phyloP scores from a whole-genome alignment of 2,113 vertebrate species.

The Salvelinus fontinalis region DNA sequence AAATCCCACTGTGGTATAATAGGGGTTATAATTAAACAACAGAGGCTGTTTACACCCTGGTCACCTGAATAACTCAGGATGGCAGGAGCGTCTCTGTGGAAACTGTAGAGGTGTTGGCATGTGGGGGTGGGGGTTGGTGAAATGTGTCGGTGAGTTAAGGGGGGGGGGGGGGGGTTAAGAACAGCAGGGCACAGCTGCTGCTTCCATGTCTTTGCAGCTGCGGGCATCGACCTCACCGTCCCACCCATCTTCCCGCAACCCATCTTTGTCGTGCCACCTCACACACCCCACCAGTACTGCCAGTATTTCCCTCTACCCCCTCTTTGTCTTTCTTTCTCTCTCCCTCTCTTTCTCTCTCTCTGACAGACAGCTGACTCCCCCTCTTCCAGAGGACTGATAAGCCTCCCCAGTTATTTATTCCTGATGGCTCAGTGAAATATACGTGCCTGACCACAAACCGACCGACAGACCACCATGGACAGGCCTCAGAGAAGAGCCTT shows the following conservation, averaged over 20 bases:
- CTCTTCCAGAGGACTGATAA: conserved; percentile 48
- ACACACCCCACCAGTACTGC: background rate
- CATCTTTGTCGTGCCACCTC: background rate
- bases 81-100: background rate
- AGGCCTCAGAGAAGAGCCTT: background rate
- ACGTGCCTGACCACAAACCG: background rate
- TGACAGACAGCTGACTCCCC: conserved; percentile 5
- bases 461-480: background rate
- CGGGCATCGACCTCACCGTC: background rate
- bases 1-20: background rate
- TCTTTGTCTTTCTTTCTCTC: background rate
- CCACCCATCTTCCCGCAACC: background rate
- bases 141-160: too few relatives aligned
- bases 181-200: conserved; percentile 11
- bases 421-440: conserved; percentile 9
- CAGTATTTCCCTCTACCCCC: background rate
- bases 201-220: conserved; percentile 4
- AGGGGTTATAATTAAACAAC: conserved; percentile 1
- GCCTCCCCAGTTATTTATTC: conserved; percentile 61
- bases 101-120: background rate
- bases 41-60: background rate
- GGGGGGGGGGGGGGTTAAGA: background rate
- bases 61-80: conserved; percentile 1
- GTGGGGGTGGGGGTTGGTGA: conserved; percentile 1
- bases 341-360: background rate